Percentiles rank a stretch among this genome's conserved stretches.
Conservation (phyloP, 2,797 vertebrate species). For the Lacerta viridis region DNA sequence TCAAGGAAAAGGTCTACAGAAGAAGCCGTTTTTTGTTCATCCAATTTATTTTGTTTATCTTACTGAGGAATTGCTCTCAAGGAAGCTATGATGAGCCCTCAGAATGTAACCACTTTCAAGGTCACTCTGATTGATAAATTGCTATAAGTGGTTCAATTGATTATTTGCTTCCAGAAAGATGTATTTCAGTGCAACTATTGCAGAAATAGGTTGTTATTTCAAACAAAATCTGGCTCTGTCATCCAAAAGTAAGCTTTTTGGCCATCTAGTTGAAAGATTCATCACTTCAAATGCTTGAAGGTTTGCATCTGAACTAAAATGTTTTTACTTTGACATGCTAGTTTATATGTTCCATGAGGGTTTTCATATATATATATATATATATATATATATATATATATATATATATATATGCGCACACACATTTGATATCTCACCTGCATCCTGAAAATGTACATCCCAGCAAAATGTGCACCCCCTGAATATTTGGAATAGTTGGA, state of each 20-base stretch:
- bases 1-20: background rate
- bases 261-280: background rate
- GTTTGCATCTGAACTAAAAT: background rate
- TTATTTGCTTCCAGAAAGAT: conserved; percentile 18
- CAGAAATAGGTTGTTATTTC: background rate
- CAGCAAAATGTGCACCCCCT: background rate
- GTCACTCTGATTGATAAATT: conserved; percentile 33
- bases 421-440: background rate
- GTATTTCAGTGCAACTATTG: background rate
- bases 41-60: conserved; percentile 28
- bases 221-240: background rate
- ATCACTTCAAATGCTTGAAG: background rate
- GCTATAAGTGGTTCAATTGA: conserved; percentile 14
- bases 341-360: background rate
- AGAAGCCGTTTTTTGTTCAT: conserved; percentile 1
- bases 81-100: background rate
- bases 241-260: background rate
- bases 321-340: background rate
- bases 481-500: background rate
- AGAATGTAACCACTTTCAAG: conserved; percentile 25
- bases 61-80: conserved; percentile 26
- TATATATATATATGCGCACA: no score
- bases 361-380: background rate
- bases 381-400: no score
- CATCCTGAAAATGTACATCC: background rate